Evolutionary conservation across 2,113 vertebrate genomes (phyloP).

Genomic region (Petaurus breviceps): DNA sequence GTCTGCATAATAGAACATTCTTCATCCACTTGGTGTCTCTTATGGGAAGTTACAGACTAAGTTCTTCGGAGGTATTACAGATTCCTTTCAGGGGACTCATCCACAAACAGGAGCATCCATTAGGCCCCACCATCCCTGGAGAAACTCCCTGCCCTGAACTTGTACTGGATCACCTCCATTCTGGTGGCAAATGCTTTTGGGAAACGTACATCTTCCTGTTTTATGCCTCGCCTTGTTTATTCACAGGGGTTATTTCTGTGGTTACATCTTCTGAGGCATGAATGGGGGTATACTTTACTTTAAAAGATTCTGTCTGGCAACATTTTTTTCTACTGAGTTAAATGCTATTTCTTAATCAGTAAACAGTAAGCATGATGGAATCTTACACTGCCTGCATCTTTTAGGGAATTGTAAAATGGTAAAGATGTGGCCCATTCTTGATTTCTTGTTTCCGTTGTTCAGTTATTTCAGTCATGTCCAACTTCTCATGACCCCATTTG

Average conservation of each 20-base stretch:
- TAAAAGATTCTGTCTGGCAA: neutral
- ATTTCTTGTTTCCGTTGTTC: neutral
- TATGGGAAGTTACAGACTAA: neutral
- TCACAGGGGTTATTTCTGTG: too few relatives aligned
- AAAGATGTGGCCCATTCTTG: neutral
- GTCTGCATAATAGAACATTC: neutral
- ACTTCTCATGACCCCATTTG: neutral
- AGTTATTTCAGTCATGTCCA: neutral
- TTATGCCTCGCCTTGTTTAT: neutral
- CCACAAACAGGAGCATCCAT: neutral
- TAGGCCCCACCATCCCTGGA: neutral
- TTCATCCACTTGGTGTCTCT: neutral
- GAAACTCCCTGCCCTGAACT: neutral
- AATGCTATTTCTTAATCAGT: neutral
- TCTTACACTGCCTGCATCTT: neutral
- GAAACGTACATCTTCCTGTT: neutral
- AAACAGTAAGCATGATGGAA: neutral
- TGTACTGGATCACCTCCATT: neutral
- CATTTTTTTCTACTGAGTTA: neutral
- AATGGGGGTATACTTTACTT: neutral
- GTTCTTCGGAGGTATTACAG: neutral
- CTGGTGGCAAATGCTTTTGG: neutral
- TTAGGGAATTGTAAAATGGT: neutral
- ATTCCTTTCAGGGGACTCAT: neutral
- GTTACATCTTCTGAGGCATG: neutral